Evolutionary conservation across 2,888 invertebrate species (phyloP), one percentile per base, ranked within the genome.

Genomic region (Phanerotoma sp.): DNA sequence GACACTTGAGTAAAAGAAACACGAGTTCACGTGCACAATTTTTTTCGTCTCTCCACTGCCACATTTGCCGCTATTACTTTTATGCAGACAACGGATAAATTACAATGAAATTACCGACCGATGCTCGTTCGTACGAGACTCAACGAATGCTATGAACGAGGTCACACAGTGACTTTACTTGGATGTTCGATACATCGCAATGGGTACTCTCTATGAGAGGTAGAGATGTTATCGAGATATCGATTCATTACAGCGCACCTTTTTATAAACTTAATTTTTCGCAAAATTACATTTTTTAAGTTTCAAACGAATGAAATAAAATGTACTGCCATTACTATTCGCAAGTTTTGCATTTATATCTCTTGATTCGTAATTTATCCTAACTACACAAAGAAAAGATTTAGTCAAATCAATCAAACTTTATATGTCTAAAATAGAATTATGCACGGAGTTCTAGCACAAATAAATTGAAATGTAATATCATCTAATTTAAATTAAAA

Each of bases 61-160:
- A 21, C n/a, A 40, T 21, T 16, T 6, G 11, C 20, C 37, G 16
- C 1, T 7, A 25, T 25, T 9, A 7, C 9, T n/a, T 20, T 20
- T 47, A 47, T 37, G 22, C 30, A n/a, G 37, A 18, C 22, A 37
- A 47, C 47, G 37, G 33, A n/a, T 15, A 15, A 20, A 46, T n/a
- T 28, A n/a, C 16, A 18, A 16, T 38, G 20, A 49, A 49, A 18
- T 49, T 32, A 49, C 21, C 40, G 38, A 40, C 40, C 30, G 35
- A 15, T 38, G 25, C n/a, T 25, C 9, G 25, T 25, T 25, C 25
- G 28, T 16, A 3, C 18, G 30, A 45, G 46, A 20, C 32, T 32
- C n/a, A n/a, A 18, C 18, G 20, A 9, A 5, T 21, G 6, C 13
- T 18, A 4, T 38, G n/a, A 41, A 41, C 6, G 25, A 13, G 41